phyloP scores from a whole-genome alignment of 92 coral and sea anemone species.

The Muricea muricata region DNA sequence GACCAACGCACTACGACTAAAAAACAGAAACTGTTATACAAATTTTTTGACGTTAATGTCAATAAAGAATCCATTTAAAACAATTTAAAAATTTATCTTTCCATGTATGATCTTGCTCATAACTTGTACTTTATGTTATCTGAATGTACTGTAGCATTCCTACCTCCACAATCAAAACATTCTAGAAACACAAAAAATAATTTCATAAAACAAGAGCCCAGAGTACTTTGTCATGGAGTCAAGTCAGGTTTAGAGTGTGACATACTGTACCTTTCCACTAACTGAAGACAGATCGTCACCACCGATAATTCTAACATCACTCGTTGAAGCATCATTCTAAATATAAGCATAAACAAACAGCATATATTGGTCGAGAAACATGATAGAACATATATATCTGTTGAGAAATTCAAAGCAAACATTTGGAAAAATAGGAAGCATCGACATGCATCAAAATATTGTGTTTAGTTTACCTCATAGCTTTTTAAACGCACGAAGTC shows the following conservation, averaged over 20 bases:
- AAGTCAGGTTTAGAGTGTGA: too few relatives aligned
- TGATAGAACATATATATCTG: too few relatives aligned
- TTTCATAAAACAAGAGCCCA: too few relatives aligned
- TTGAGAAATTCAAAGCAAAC: too few relatives aligned
- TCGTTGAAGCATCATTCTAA: conserved; percentile 77
- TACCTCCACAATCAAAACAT: conserved; percentile 95
- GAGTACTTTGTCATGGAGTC: too few relatives aligned
- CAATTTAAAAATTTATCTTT: too few relatives aligned
- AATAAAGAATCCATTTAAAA: too few relatives aligned
- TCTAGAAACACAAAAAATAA: conserved; percentile 63
- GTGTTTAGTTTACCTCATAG: conserved; percentile 74
- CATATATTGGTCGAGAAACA: neutral
- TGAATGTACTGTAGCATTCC: conserved; percentile 7
- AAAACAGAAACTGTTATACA: too few relatives aligned
- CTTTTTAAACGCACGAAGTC: conserved; percentile 95
- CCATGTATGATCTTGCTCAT: too few relatives aligned
- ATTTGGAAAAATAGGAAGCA: neutral
- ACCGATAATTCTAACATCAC: conserved; percentile 87
- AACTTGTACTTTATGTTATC: too few relatives aligned
- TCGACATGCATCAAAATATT: neutral
- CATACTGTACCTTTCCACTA: conserved; percentile 77
- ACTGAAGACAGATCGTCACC: conserved; percentile 82
- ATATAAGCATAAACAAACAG: conserved; percentile 20
- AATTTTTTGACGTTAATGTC: too few relatives aligned
- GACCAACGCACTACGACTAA: too few relatives aligned